These are phyloP conservation scores for Lasioglossum figueresi DNA, from an alignment of 2,888 invertebrate genomes.

Conservation along the genomic window DNA sequence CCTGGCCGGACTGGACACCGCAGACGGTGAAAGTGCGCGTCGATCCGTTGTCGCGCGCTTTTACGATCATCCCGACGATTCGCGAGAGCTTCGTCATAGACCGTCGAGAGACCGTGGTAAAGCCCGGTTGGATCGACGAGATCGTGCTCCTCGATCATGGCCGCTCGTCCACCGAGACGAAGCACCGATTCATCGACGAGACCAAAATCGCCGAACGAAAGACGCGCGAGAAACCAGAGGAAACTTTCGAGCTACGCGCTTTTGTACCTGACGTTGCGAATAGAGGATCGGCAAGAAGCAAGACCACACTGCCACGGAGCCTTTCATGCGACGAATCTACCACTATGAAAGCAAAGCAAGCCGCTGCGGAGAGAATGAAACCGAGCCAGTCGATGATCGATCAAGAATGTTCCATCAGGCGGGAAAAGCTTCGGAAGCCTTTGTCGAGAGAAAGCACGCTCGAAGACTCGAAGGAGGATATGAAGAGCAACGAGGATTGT, in stretches of 20 bases:
- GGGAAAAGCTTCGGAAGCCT: background rate
- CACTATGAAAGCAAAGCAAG: background rate
- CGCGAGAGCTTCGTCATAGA: constrained; percentile 62
- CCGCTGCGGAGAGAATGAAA: constrained; percentile 5
- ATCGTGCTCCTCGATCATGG: constrained; percentile 54
- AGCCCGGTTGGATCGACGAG: constrained; percentile 54
- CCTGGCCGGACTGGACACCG: constrained; percentile 76
- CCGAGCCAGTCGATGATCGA: constrained; percentile 15
- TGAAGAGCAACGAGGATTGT: background rate
- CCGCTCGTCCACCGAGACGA: constrained; percentile 37
- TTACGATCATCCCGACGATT: constrained; percentile 75
- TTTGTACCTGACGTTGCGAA: constrained; percentile 41
- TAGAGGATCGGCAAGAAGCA: background rate
- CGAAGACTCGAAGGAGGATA: background rate
- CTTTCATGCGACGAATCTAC: constrained; percentile 19
- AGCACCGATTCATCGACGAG: constrained; percentile 41
- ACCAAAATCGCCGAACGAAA: background rate
- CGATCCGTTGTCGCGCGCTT: constrained; percentile 77
- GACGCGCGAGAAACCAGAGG: constrained; percentile 1
- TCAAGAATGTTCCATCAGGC: constrained; percentile 1
- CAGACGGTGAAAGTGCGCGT: constrained; percentile 76
- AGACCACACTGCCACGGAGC: constrained; percentile 20
- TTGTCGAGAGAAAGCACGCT: background rate
- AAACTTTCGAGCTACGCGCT: constrained; percentile 38
- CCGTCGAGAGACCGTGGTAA: too few relatives aligned